Percentiles rank a stretch among this genome's conserved stretches.
These are phyloP conservation scores for Callosobruchus maculatus DNA, from an alignment of 2,888 invertebrate genomes.

Conservation along the genomic window DNA sequence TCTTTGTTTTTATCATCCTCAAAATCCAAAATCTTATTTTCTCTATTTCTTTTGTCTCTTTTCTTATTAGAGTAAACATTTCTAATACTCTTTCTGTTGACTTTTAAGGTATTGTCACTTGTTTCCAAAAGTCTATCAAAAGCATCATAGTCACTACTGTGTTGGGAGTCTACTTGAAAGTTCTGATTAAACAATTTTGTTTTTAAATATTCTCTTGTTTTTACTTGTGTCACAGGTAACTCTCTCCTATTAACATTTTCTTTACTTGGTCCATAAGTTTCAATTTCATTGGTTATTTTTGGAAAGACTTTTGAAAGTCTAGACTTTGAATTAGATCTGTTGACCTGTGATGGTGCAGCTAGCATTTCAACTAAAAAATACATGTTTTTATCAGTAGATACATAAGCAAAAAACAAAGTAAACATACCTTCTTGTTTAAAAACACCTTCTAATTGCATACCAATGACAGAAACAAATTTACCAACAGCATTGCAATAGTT, in stretches of 20 bases:
- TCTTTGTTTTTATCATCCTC: constrained; percentile 21
- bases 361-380: not conserved
- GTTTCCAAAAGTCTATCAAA: constrained; percentile 12
- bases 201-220: not conserved
- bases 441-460: not conserved
- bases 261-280: not conserved
- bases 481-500: constrained; percentile 11
- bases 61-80: constrained; percentile 18
- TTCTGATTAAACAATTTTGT: not conserved
- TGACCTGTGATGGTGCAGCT: not conserved
- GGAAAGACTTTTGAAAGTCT: not conserved
- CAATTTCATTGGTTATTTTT: not conserved
- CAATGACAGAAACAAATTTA: constrained; percentile 4
- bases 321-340: not conserved
- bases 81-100: constrained; percentile 14
- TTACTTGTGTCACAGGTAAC: not conserved
- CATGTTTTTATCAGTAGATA: too few relatives aligned
- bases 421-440: constrained; percentile 6
- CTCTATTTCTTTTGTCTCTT: constrained; percentile 5
- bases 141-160: not conserved
- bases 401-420: not conserved
- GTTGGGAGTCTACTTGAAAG: not conserved
- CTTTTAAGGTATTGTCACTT: not conserved
- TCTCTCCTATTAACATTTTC: not conserved
- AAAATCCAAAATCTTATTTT: constrained; percentile 23